These are phyloP conservation scores for Lucilia cuprina DNA, from an alignment of 1,140 invertebrate genomes.

Conservation along the genomic window DNA sequence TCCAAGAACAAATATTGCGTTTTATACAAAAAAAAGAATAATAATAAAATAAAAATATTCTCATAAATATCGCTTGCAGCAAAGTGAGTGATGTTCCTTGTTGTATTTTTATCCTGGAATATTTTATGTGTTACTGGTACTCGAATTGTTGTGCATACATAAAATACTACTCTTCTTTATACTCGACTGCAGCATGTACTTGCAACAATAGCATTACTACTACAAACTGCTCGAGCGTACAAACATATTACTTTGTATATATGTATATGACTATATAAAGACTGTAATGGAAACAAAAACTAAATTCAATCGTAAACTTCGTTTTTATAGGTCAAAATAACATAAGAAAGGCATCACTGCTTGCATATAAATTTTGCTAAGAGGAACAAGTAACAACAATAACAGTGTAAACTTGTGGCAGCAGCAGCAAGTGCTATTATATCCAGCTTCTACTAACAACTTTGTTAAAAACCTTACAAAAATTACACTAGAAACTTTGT, in stretches of 20 bases:
- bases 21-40: neutral
- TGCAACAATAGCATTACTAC: neutral
- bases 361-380: constrained; percentile 22
- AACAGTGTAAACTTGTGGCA: neutral
- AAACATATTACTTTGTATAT: neutral
- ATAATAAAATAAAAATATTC: neutral
- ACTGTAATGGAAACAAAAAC: neutral
- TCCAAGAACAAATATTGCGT: constrained; percentile 4
- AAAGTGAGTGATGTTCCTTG: constrained; percentile 11
- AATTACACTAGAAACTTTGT: constrained; percentile 12
- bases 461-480: neutral
- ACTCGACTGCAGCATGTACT: neutral
- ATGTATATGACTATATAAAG: neutral
- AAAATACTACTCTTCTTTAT: neutral
- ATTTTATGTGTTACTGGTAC: neutral
- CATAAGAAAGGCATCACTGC: constrained; percentile 38
- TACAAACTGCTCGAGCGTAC: neutral
- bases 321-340: constrained; percentile 37
- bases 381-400: neutral
- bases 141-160: neutral
- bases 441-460: neutral
- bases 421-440: neutral
- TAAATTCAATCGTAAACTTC: constrained; percentile 24
- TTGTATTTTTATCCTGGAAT: constrained; percentile 5
- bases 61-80: constrained; percentile 29